Base-by-base conservation (phyloP, 2,888 invertebrate genomes). In the Eupithecia subfuscata region DNA sequence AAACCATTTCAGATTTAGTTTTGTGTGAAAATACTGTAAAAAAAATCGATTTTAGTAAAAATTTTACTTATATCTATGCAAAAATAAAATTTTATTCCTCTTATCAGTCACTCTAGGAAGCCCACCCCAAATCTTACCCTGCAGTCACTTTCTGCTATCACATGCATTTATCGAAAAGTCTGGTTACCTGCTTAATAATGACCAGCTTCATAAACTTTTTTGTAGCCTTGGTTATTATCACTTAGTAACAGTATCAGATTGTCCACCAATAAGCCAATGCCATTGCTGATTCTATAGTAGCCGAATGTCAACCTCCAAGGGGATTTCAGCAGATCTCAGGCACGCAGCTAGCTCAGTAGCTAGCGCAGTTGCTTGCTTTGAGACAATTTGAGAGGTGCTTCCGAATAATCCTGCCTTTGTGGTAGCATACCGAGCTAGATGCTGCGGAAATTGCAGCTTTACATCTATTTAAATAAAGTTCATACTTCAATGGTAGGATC, bases 351-450 rank as follows among this genome's bases (percentile, higher is more conserved):
- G n/a, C n/a, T n/a, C n/a, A n/a, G n/a, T n/a, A n/a, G n/a, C n/a
- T n/a, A n/a, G 30, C n/a, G 25, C 34, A 56, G 34, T 73, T 43
- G 67, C 45, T 69, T 22, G 37, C 34, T 73, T 69, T 34, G 43
- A 43, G 25, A 60, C 68, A 73, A 69, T 70, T 37, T 48, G 37
- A 8, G 37, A 64, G 65, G 69, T 69, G 69, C 43, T 73, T 69
- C 68, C 11, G 8, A 56, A 22, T 56, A 67, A 71, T 60, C 56
- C 12, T 11, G 34, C 34, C 34, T 64, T 34, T 18, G 34, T 64
- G 34, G 60, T 25, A 60, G 60, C 14, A 60, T 22, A 56, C n/a
- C 52, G 52, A 56, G 56, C 56, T 56, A 60, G 60, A 25, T 60
- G 1, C 12, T 25, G 25, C 1, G 22, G 12, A n/a, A n/a, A n/a